These are phyloP conservation scores for Mareca strepera DNA, from an alignment of 2,797 vertebrate genomes.

Conservation along the genomic window DNA sequence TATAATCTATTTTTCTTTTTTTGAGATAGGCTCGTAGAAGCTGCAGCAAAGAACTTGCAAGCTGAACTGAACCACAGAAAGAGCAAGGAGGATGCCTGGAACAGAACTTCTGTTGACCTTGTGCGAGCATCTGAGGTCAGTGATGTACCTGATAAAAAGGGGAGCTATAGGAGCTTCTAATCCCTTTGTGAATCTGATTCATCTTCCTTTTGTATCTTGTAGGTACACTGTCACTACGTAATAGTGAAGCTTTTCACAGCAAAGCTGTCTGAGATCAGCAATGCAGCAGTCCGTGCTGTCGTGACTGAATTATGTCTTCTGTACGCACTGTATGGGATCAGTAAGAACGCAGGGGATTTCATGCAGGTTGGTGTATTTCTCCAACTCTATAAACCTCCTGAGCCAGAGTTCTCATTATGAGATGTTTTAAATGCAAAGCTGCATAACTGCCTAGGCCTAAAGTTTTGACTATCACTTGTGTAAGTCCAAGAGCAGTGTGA, in stretches of 20 bases:
- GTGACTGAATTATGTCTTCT: slow-evolving; percentile 88
- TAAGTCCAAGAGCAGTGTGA: not conserved
- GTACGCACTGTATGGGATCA: slow-evolving; percentile 90
- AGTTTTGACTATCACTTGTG: not conserved
- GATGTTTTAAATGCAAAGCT: not conserved
- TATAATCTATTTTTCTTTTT: not conserved
- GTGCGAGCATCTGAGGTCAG: slow-evolving; percentile 93
- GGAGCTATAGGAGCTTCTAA: not conserved
- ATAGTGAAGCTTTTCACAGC: slow-evolving; percentile 91
- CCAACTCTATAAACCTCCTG: not conserved
- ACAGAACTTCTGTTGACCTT: slow-evolving; percentile 91
- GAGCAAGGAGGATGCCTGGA: slow-evolving; percentile 94
- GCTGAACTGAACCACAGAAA: slow-evolving; percentile 84
- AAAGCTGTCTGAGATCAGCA: slow-evolving; percentile 84
- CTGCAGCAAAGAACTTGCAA: slow-evolving; percentile 90
- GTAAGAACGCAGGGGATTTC: slow-evolving; percentile 90
- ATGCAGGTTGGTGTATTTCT: slow-evolving; percentile 83
- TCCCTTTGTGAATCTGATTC: not conserved
- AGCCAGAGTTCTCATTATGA: not conserved
- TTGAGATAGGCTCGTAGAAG: slow-evolving; percentile 85
- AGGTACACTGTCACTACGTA: slow-evolving; percentile 98
- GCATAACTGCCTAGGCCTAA: not conserved
- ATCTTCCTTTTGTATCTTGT: not conserved
- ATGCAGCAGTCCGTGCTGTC: slow-evolving; percentile 82
- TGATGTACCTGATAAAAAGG: not conserved